phyloP scores from a whole-genome alignment of 2,797 vertebrate genomes.

The Pangasius mekongensis region DNA sequence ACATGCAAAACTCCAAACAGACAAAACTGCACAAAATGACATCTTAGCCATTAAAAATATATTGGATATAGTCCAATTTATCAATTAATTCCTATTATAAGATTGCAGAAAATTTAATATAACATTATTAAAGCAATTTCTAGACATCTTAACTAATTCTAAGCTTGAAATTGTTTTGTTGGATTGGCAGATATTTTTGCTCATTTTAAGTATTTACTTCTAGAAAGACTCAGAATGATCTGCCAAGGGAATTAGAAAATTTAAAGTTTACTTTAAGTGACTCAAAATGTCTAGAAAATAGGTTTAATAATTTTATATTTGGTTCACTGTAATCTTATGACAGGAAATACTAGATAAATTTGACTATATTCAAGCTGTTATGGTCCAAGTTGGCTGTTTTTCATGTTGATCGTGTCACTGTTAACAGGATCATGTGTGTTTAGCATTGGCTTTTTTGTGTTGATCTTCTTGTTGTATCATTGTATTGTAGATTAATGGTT shows the following conservation, averaged over 20 bases:
- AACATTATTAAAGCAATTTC: neutral
- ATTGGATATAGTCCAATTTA: neutral
- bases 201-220: neutral
- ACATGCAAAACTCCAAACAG: neutral
- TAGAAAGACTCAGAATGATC: neutral
- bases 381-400: neutral
- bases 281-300: neutral
- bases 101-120: neutral
- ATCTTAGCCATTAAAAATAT: neutral
- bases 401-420: neutral
- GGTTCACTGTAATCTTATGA: neutral
- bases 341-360: neutral
- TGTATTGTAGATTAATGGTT: neutral
- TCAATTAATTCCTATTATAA: neutral
- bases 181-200: neutral
- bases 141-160: neutral
- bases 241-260: neutral
- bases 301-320: neutral
- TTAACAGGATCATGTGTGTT: neutral
- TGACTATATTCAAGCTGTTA: neutral
- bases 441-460: neutral
- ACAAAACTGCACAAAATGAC: neutral
- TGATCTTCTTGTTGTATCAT: neutral
- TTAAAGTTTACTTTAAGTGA: neutral
- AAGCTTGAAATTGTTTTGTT: neutral